Evolutionary conservation across 2,888 invertebrate genomes (phyloP), one percentile per base, ranked within the genome.

Genomic region (Apodemia duryi): DNA sequence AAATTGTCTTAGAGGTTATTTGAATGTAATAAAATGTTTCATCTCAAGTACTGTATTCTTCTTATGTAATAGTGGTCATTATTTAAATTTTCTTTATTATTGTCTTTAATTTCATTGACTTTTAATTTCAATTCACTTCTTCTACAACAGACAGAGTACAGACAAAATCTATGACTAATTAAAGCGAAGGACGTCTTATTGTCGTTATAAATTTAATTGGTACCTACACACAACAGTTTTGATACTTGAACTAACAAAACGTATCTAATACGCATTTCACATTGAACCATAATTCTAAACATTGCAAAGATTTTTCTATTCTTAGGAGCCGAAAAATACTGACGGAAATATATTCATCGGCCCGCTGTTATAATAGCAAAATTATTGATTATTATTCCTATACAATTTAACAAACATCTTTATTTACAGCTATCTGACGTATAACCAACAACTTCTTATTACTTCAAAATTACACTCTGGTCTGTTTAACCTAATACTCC

Each of bases 121-220:
- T 43, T 29, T 49, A n/a, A 11, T 32, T 63, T 61, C 63, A 65
- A 73, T 73, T 70, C 74, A 73, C 77, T 76, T 75, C 77, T 72
- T 71, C 29, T 57, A 65, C 67, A 66, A 74, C 66, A 75, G 72
- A 74, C 67, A 78, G 66, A 66, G 69, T 71, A 73, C 69, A 75
- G 71, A 78, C 67, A 77, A 69, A 73, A 75, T 78, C 77, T 86
- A 86, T 79, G 81, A 74, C 85, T 89, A 89, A 77, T 90, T 91
- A 91, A 90, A 91, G 91, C 91, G 84, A 88, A 88, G 89, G 91
- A 90, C 88, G 86, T 83, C 79, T 91, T 91, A 91, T 91, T 91
- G 91, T 91, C 91, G 80, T 83, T 78, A 82, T 82, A 83, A 79
- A 79, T 77, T 80, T 76, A 78, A 82, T 82, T 71, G 70, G 70